Evolutionary conservation across 2,797 vertebrate genomes (phyloP), one percentile per base, ranked within the genome.

Genomic region (Sebastes nivosus): DNA sequence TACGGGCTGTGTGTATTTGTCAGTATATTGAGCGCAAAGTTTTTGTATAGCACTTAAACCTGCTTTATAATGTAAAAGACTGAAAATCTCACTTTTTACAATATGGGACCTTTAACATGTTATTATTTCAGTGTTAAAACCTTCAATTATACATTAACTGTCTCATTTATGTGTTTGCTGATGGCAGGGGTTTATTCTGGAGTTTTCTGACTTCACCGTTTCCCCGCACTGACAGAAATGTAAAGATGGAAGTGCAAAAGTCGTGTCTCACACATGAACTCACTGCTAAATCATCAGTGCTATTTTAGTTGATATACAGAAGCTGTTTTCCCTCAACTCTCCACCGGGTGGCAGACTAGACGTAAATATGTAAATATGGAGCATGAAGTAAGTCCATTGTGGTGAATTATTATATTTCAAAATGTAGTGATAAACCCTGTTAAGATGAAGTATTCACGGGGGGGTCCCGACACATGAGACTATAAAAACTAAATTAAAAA

Each of bases 311-410:
- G 4, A 67, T 3, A 2, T 3, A 2, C 10, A 20, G 2, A 18
- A 42, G 11, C 29, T 13, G 75, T 20, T 46, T n/a, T 84, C 50
- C 75, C n/a, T 46, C 11, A 34, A 8, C 24, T 42, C 7, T 70
- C 92, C 95, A 93, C 84, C 88, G 92, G 94, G 92, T 32, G 91
- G 92, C 93, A 89, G 76, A 29, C 24, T 60, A 59, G 1, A 55
- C 46, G 42, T 65, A 1, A 58, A 12, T 22, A 36, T 32, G 24
- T 14, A n/a, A 16, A 42, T 7, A 42, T 42, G 38, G 34, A 25
- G 6, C 2, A 2, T 18, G 14, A 61, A 30, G 34, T 13, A 12
- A 42, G 25, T 34, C 30, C 9, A 4, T 24, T n/a, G 5, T 20
- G 4, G 32, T 24, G 24, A 55, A 52, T 30, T n/a, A 14, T n/a